Evolutionary conservation across 2,888 invertebrate species (phyloP).

Genomic region (Camponotus fellah): DNA sequence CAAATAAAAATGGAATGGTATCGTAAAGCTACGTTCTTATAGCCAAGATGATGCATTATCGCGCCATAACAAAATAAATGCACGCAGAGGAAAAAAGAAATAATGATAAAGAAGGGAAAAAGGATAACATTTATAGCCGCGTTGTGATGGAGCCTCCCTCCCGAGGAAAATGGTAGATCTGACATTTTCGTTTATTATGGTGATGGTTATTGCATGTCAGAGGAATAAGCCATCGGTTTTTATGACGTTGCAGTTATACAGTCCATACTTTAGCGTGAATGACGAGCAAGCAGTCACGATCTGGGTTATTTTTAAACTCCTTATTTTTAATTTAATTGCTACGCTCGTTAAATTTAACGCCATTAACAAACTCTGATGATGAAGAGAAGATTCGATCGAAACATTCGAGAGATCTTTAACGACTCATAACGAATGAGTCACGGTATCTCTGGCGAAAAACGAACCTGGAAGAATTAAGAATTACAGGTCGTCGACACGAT

Average conservation of each 20-base stretch:
- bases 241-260: constrained; percentile 43
- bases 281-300: constrained; percentile 33
- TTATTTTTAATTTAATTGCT: constrained; percentile 63
- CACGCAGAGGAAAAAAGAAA: neutral
- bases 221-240: constrained; percentile 43
- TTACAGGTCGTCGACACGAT: neutral
- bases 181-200: constrained; percentile 46
- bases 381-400: constrained; percentile 34
- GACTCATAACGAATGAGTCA: constrained; percentile 43
- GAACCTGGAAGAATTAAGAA: neutral
- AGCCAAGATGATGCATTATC: constrained; percentile 31
- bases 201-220: constrained; percentile 26
- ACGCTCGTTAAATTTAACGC: constrained; percentile 59
- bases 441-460: constrained; percentile 4
- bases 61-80: constrained; percentile 31
- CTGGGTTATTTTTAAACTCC: constrained; percentile 28
- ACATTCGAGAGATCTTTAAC: constrained; percentile 35
- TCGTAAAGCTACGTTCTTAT: constrained; percentile 22
- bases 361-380: neutral
- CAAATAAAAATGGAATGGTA: constrained; percentile 36
- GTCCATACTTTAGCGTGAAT: constrained; percentile 9
- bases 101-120: neutral
- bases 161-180: constrained; percentile 25
- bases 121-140: constrained; percentile 25
- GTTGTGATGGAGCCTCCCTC: neutral